Evolutionary conservation across 2,113 vertebrate species (phyloP), one percentile per base, ranked within the genome.

Genomic region (Neolamprologus fasciatus): DNA sequence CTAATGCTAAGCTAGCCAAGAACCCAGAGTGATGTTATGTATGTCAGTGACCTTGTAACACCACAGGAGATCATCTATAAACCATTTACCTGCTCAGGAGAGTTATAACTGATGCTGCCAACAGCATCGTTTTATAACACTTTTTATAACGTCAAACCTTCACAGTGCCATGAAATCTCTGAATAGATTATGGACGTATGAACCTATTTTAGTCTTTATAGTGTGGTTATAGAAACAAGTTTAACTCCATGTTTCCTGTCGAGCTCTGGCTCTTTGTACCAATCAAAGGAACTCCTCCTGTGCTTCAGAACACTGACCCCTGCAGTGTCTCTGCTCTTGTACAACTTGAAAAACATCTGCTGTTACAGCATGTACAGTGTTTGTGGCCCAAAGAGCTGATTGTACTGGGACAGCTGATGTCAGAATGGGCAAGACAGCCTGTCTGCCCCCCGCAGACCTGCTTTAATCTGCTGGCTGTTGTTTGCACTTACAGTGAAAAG

Each of bases 141-240:
- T 26, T 73, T 28, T 47, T 47, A 47, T 14, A 19, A 76, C 4
- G 1, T 16, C 42, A 47, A 47, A 76, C 9, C 21, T 26, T 4
- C 0, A 47, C 40, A 7, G 0, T 2, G 5, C 12, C 37, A 0
- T 45, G 37, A 45, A 47, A 28, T 50, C 45, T 28, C 6, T 5
- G 9, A 31, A 31, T 19, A 28, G 23, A 50, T 76, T 2, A 28
- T 19, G 4, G 23, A 47, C 14, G 4, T 45, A 10, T 73, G 14
- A 17, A 5, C 21, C 21, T 26, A 11, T 31, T 50, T 19, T 19
- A 50, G 71, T 10, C 23, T 78, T 78, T 35, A n/a, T 0, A 53
- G 40, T 35, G 2, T 35, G 26, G 76, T 2, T 50, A 50, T 9
- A 79, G 28, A 79, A 35, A 53, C 47, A 33, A 53, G 16, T 19